Evolutionary conservation across 2,797 vertebrate species (phyloP), one percentile per base, ranked within the genome.

Genomic region (Strix occidentalis): DNA sequence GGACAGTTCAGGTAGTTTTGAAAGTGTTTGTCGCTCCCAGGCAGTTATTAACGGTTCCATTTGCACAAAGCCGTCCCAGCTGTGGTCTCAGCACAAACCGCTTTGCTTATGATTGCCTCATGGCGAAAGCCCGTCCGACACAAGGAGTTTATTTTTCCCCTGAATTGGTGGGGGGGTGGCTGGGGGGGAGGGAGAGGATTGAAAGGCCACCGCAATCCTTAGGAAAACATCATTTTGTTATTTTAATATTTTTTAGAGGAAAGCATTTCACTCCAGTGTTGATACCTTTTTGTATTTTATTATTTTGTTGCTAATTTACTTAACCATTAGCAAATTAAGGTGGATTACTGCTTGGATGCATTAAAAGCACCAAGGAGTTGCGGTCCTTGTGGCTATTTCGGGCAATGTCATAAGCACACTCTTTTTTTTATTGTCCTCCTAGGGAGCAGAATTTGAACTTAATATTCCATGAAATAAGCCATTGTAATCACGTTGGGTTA

Each of bases 381-480:
- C 13, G 97, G 97, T 97, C 96, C 97, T 97, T 98, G 97, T 97
- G 98, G 97, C 97, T 98, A 98, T 98, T 98, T 98, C 89, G 90
- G 97, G 97, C 97, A 98, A 98, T 98, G 97, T 98, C 98, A 98
- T 97, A 97, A 97, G 95, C 96, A 84, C 94, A 94, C 94, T 95
- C 91, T 95, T 88, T 94, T 96, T 96, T 96, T 96, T 97, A 98
- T 98, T 98, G 98, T 99, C 98, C 98, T 99, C 98, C 98, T 98
- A 99, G 98, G 98, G 98, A 99, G 98, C 98, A 97, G 98, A 98
- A 99, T 99, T 99, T 99, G 98, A 99, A 99, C 98, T 99, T 99
- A 99, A 99, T 99, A 99, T 99, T 99, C 99, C 99, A 99, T 99
- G 99, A 99, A 99, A 99, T 99, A 99, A 99, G 98, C 99, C 98